Evolutionary conservation across 2,113 vertebrate genomes (phyloP).

Genomic region (Boleophthalmus pectinirostris): DNA sequence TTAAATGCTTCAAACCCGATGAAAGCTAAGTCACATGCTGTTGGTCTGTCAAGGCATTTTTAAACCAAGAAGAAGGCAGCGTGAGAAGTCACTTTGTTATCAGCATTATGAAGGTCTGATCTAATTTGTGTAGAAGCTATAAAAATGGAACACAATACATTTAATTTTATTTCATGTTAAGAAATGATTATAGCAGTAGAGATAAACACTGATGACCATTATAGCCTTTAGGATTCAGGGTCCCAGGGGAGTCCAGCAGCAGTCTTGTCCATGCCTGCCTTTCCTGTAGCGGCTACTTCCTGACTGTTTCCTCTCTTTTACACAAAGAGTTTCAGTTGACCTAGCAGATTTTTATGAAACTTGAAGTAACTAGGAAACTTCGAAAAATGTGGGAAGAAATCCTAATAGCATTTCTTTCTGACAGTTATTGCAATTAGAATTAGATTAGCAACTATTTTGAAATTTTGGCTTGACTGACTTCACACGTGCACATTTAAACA

Average conservation of each 20-base stretch:
- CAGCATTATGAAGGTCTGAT: not conserved
- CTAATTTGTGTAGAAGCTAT: not conserved
- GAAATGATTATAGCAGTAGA: conserved; percentile 12
- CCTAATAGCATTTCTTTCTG: not conserved
- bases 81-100: not conserved
- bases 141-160: not conserved
- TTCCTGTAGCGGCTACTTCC: conserved; percentile 77
- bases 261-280: conserved; percentile 64
- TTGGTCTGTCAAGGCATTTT: conserved; percentile 6
- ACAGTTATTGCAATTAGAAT: too few relatives aligned
- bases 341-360: conserved; percentile 56
- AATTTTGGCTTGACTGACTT: not conserved
- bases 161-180: not conserved
- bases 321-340: conserved; percentile 66
- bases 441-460: not conserved
- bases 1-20: not conserved
- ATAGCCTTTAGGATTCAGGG: conserved; percentile 33
- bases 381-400: not conserved
- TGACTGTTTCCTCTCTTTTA: conserved; percentile 71
- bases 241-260: conserved; percentile 50
- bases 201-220: conserved; percentile 42
- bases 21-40: not conserved
- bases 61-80: not conserved
- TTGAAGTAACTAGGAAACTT: not conserved
- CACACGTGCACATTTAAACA: not conserved